Percentiles rank a stretch among this genome's conserved stretches.
phyloP scores from a whole-genome alignment of 2,888 invertebrate species.

The Drosophila mettleri region DNA sequence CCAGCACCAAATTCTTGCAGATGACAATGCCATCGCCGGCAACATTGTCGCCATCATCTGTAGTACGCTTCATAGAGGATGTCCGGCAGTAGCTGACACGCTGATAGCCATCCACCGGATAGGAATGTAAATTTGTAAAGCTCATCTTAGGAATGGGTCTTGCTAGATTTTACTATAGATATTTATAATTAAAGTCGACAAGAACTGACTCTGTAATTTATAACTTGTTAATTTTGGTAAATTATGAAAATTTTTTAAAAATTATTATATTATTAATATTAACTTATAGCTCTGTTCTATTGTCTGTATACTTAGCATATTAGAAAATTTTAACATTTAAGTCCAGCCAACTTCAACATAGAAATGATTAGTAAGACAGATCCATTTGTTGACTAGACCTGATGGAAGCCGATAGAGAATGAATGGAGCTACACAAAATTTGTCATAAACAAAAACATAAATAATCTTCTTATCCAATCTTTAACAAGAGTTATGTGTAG shows the following conservation, averaged over 20 bases:
- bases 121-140: conserved; percentile 8
- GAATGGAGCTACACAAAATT: too few species aligned
- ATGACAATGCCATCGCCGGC: conserved; percentile 47
- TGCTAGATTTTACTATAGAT: neutral
- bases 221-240: neutral
- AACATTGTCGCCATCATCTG: conserved; percentile 1
- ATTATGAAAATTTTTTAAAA: neutral
- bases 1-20: conserved; percentile 49
- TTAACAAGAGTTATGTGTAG: too few species aligned
- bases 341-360: neutral
- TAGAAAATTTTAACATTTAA: neutral
- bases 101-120: conserved; percentile 29
- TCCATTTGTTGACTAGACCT: neutral
- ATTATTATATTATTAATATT: too few species aligned
- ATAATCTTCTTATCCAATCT: too few species aligned
- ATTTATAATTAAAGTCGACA: neutral
- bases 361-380: neutral
- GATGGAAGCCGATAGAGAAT: too few species aligned
- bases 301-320: neutral
- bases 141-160: conserved; percentile 8
- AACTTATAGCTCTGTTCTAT: neutral
- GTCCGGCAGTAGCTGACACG: conserved; percentile 39
- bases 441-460: too few species aligned
- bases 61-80: neutral
- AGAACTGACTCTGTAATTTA: conserved; percentile 10